A percentile compares a stretch with the other conserved stretches of the same genome.
Evolutionary conservation across 2,888 invertebrate species (phyloP).

Genomic region (Apotomis betuletana): DNA sequence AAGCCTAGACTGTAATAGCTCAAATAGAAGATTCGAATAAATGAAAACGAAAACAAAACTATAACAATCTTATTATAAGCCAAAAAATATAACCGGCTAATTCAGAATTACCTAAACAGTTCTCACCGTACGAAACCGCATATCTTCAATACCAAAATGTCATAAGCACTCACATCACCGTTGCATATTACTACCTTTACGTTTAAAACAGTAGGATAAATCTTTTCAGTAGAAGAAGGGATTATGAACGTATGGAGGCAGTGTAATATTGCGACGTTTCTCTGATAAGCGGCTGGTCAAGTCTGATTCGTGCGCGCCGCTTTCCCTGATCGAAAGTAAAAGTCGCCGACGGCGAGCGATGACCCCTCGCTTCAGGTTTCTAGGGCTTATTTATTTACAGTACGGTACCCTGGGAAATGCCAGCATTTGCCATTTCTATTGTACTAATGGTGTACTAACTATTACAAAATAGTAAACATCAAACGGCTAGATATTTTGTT

Average conservation of each 20-base stretch:
- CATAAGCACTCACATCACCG: not conserved
- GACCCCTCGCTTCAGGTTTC: slow-evolving; percentile 29
- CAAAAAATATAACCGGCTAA: slow-evolving; percentile 5
- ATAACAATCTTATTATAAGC: not conserved
- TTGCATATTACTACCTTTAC: not conserved
- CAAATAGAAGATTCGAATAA: not conserved
- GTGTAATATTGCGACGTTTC: not conserved
- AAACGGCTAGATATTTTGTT: too few relatives aligned
- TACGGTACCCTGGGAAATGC: not conserved
- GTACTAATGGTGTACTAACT: too few relatives aligned
- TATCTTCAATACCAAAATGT: not conserved
- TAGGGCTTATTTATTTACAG: slow-evolving; percentile 23
- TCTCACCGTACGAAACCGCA: slow-evolving; percentile 3
- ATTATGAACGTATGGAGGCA: not conserved
- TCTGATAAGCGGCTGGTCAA: slow-evolving; percentile 4
- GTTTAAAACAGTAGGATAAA: not conserved
- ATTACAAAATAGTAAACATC: too few relatives aligned
- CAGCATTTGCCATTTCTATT: not conserved
- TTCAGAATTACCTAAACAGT: slow-evolving; percentile 3
- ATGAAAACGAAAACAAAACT: slow-evolving; percentile 1
- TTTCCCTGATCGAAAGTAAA: slow-evolving; percentile 41
- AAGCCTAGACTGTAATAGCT: not conserved
- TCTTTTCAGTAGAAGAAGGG: not conserved
- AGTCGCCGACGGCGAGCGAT: slow-evolving; percentile 33
- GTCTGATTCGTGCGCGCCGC: slow-evolving; percentile 28